phyloP scores from a whole-genome alignment of 2,888 invertebrate genomes.

The Drosophila limbata region DNA sequence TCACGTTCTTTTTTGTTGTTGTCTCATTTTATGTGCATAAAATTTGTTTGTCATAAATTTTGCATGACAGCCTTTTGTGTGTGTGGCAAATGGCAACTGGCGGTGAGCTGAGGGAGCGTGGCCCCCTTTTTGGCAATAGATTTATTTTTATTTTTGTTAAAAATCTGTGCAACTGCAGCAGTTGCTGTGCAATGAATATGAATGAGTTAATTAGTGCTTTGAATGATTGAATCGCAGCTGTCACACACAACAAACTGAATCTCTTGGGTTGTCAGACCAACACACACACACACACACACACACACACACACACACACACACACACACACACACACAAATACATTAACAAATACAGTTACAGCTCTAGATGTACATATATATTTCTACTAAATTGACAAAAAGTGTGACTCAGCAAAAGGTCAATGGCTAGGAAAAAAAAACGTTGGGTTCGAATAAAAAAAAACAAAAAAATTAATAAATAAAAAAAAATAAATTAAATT shows the following conservation, averaged over 20 bases:
- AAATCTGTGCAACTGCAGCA: slow-evolving; percentile 32
- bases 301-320: slow-evolving; percentile 2
- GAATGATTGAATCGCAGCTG: slow-evolving; percentile 57
- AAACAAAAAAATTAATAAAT: neutral
- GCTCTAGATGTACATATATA: neutral
- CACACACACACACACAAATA: neutral
- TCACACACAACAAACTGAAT: slow-evolving; percentile 12
- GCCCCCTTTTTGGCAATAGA: slow-evolving; percentile 9
- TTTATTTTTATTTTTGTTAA: slow-evolving; percentile 3
- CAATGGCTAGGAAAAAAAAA: neutral
- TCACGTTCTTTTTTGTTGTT: slow-evolving; percentile 23
- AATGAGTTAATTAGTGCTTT: slow-evolving; percentile 59
- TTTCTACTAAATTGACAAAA: neutral
- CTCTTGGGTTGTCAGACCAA: neutral
- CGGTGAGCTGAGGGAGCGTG: slow-evolving; percentile 28
- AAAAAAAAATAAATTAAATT: neutral
- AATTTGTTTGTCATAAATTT: slow-evolving; percentile 67
- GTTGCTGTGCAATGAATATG: slow-evolving; percentile 53
- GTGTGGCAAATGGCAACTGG: slow-evolving; percentile 16
- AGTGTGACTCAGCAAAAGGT: slow-evolving; percentile 10
- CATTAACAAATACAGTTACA: neutral
- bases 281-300: too few species aligned
- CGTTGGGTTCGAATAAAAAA: neutral
- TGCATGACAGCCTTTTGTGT: slow-evolving; percentile 54
- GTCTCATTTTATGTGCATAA: slow-evolving; percentile 54